A percentile compares a stretch with the other conserved stretches of the same genome.
Evolutionary conservation across 2,888 invertebrate species (phyloP).

Genomic region (Nebria salina): DNA sequence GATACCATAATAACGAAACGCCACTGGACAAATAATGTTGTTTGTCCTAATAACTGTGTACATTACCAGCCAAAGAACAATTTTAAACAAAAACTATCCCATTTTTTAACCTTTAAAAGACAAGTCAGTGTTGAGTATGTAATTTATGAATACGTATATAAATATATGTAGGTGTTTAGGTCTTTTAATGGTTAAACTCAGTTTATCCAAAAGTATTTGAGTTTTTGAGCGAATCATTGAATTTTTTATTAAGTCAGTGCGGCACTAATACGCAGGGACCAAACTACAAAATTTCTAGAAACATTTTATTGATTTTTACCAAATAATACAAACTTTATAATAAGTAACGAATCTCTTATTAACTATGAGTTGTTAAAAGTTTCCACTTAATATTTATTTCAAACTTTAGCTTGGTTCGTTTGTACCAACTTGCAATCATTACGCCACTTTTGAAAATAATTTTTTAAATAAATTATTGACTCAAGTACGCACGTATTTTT

Average conservation of each 20-base stretch:
- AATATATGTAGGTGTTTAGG: not conserved
- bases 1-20: constrained; percentile 8
- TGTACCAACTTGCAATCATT: not conserved
- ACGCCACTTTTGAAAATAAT: no score
- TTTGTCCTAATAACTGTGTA: not conserved
- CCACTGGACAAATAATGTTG: constrained; percentile 11
- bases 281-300: constrained; percentile 50
- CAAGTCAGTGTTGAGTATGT: not conserved
- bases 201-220: not conserved
- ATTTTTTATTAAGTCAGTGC: constrained; percentile 43
- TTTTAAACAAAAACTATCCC: not conserved
- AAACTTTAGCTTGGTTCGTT: not conserved
- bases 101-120: not conserved
- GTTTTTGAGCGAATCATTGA: constrained; percentile 13
- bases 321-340: not conserved
- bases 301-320: constrained; percentile 6
- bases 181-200: not conserved
- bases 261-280: constrained; percentile 54
- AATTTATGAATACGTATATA: not conserved
- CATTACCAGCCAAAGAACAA: not conserved
- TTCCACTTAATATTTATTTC: not conserved
- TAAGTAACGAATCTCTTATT: not conserved
- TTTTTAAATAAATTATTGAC: no score
- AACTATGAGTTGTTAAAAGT: not conserved
- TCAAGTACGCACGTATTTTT: no score